A percentile compares a stretch with the other conserved stretches of the same genome.
phyloP scores from a whole-genome alignment of 2,113 vertebrate genomes.

The Uropsilus gracilis region DNA sequence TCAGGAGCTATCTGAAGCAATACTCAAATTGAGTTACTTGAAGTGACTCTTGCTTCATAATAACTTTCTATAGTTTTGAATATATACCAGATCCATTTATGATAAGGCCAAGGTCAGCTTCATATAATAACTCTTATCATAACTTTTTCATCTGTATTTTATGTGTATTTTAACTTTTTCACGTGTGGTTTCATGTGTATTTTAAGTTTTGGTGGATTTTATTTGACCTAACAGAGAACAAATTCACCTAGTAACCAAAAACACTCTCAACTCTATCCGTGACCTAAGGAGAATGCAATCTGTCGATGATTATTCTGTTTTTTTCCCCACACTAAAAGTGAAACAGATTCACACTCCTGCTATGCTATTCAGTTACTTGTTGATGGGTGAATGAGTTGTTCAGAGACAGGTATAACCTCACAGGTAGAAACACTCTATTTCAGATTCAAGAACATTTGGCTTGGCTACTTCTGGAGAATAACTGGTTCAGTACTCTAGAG shows the following conservation, averaged over 20 bases:
- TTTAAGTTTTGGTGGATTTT: slow-evolving; percentile 35
- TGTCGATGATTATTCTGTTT: background rate
- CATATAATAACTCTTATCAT: background rate
- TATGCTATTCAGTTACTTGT: background rate
- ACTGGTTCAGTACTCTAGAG: no score
- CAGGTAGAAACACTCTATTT: background rate
- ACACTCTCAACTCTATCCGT: background rate
- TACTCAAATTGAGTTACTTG: background rate
- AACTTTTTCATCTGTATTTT: background rate
- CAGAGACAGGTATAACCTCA: background rate
- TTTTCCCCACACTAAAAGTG: background rate
- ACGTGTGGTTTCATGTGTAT: background rate
- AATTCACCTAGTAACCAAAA: background rate
- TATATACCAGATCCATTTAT: background rate
- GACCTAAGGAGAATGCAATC: background rate
- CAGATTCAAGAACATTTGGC: background rate
- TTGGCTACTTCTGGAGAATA: background rate
- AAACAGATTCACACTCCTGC: background rate
- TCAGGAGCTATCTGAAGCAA: background rate
- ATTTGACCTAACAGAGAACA: slow-evolving; percentile 1
- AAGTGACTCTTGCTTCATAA: background rate
- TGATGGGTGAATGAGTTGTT: background rate
- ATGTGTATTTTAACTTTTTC: background rate
- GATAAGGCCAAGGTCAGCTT: background rate
- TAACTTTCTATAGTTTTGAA: background rate